Evolutionary conservation across 2,888 invertebrate species (phyloP), one percentile per base, ranked within the genome.

Genomic region (Pyralis farinalis): DNA sequence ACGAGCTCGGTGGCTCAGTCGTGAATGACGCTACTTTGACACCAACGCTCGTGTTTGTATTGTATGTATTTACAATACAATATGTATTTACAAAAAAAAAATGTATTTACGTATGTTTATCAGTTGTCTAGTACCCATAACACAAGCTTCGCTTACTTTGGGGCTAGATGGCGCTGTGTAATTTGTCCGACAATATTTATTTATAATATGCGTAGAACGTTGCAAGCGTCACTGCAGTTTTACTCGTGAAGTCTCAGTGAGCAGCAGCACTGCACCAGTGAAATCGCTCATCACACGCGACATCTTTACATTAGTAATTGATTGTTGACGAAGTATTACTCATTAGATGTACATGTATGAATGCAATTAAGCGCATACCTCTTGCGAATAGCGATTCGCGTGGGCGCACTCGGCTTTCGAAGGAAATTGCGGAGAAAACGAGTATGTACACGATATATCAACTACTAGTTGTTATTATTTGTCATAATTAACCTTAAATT

Each of bases 291-390:
- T 25, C 25, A 69, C 54, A 63, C 77, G 74, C 71, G 74, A 71
- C 62, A 69, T 63, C 59, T 66, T 53, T 73, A 67, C 55, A 65
- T 71, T 60, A 61, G 62, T 67, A 62, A 63, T 69, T 76, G 53
- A 16, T 16, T 16, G 16, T 16, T 16, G 16, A 16, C 16, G 16
- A 4, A 58, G 70, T 74, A 74, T 73, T 70, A 68, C 73, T 70
- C 58, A 69, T 77, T 76, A 74, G 61, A 65, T 62, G 62, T 71
- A 74, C 61, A 65, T 62, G 62, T 71, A 59, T 71, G 66, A 70
- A 69, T 71, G 77, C 71, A 83, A 82, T 83, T 82, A 83, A 69
- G 56, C 63, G 78, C 77, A 81, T 83, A 79, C 63, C 73, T 71
- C 64, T 58, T 54, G 65, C 64, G 67, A 73, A 74, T 75, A 68